phyloP scores from a whole-genome alignment of 1,140 invertebrate genomes.

The Hydropsyche tenuis region DNA sequence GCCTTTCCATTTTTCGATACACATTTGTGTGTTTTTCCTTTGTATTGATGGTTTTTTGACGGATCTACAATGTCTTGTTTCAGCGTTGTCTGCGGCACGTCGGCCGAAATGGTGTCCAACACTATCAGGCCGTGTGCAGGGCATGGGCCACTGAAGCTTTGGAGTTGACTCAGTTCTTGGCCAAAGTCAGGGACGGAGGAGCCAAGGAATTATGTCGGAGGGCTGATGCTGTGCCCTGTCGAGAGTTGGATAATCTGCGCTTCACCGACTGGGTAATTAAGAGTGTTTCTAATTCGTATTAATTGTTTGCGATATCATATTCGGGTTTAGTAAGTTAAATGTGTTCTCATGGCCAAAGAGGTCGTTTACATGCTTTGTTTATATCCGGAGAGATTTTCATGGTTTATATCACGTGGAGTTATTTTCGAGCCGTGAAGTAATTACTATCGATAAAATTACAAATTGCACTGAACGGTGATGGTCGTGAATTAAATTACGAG shows the following conservation, averaged over 20 bases:
- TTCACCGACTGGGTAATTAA: constrained; percentile 83
- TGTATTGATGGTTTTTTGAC: not conserved
- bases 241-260: constrained; percentile 77
- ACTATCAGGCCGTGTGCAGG: constrained; percentile 90
- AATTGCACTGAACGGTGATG: too few relatives aligned
- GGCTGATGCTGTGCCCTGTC: constrained; percentile 64
- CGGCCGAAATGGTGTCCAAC: constrained; percentile 72
- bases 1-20: constrained; percentile 21
- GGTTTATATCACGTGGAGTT: too few relatives aligned
- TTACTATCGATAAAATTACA: too few relatives aligned
- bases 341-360: too few relatives aligned
- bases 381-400: too few relatives aligned
- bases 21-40: not conserved
- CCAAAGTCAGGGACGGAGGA: constrained; percentile 74
- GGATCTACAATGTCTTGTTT: constrained; percentile 51
- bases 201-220: constrained; percentile 66
- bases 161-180: constrained; percentile 88
- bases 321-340: too few relatives aligned
- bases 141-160: constrained; percentile 89
- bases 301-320: too few relatives aligned
- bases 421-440: too few relatives aligned
- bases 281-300: constrained; percentile 50
- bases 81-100: constrained; percentile 75
- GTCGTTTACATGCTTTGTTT: too few relatives aligned
- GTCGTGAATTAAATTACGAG: not conserved